These are phyloP conservation scores for Micrasema minimum DNA, from an alignment of 1,140 invertebrate species.

Conservation along the genomic window DNA sequence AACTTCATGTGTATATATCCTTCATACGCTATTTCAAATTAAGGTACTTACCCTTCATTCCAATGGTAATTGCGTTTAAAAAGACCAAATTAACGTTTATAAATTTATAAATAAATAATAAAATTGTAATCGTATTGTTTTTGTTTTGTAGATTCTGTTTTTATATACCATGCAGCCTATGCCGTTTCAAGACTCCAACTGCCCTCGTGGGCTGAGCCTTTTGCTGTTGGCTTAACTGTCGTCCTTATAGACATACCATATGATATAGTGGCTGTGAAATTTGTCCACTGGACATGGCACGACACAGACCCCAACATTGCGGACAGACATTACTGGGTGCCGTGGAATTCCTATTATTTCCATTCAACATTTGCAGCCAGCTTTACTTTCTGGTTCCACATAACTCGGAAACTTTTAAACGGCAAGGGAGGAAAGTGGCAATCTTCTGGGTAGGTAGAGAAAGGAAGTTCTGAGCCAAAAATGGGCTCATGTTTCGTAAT, in stretches of 20 bases:
- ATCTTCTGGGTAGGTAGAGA: slow-evolving; percentile 63
- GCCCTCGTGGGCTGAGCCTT: slow-evolving; percentile 75
- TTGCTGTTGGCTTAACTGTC: slow-evolving; percentile 79
- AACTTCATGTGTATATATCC: no score
- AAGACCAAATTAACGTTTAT: no score
- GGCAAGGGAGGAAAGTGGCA: slow-evolving; percentile 66
- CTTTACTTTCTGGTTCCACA: slow-evolving; percentile 77
- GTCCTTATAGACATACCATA: slow-evolving; percentile 84
- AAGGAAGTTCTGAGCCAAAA: no score
- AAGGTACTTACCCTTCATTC: no score
- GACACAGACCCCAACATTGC: slow-evolving; percentile 85
- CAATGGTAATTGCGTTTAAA: no score
- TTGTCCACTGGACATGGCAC: slow-evolving; percentile 88
- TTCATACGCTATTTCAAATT: no score
- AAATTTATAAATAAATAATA: no score
- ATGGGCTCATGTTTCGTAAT: no score
- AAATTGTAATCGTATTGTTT: no score
- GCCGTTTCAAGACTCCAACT: slow-evolving; percentile 74
- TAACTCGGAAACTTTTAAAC: slow-evolving; percentile 67
- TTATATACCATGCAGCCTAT: slow-evolving; percentile 78
- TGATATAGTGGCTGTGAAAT: slow-evolving; percentile 83
- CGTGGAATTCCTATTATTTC: slow-evolving; percentile 85
- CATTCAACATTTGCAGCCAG: slow-evolving; percentile 79
- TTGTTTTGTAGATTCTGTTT: slow-evolving; percentile 75
- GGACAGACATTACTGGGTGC: slow-evolving; percentile 83